Percentiles rank a stretch among this genome's conserved stretches.
Conservation (phyloP, 2,797 vertebrate genomes). For the Acrocephalus scirpaceus region DNA sequence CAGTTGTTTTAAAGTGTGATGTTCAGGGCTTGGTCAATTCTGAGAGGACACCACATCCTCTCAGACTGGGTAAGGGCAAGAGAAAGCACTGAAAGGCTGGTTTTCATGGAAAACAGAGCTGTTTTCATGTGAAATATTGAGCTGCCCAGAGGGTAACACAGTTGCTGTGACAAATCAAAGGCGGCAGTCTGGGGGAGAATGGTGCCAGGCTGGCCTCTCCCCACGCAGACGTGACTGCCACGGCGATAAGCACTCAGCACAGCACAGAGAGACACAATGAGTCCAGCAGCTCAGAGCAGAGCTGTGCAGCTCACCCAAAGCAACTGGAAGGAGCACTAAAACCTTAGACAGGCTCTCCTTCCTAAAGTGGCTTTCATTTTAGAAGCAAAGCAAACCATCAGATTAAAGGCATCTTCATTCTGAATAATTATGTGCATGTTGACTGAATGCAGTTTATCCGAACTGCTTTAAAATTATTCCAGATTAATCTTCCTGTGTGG, state of each 20-base stretch:
- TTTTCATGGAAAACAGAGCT: constrained; percentile 37
- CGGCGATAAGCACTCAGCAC: not conserved
- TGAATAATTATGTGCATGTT: not conserved
- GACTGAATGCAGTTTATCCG: not conserved
- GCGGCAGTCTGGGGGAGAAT: not conserved
- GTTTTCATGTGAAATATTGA: constrained; percentile 5
- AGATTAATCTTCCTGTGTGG: not conserved
- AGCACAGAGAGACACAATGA: not conserved
- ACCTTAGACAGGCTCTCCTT: not conserved
- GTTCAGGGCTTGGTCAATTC: not conserved
- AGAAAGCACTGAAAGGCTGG: constrained; percentile 4
- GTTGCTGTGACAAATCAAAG: constrained; percentile 16
- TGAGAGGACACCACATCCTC: not conserved
- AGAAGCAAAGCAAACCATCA: not conserved
- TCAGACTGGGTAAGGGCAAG: not conserved
- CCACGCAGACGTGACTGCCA: not conserved
- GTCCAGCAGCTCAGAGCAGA: not conserved
- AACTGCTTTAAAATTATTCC: not conserved
- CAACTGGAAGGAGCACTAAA: not conserved
- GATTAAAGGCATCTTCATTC: not conserved
- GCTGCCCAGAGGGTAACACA: constrained; percentile 2
- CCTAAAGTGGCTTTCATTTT: not conserved
- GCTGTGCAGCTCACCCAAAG: not conserved
- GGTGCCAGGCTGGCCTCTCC: constrained; percentile 44
- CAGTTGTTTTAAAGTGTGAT: not conserved